Base-by-base conservation (phyloP, 2,888 invertebrate species). In the Amphipyra tragopoginis region DNA sequence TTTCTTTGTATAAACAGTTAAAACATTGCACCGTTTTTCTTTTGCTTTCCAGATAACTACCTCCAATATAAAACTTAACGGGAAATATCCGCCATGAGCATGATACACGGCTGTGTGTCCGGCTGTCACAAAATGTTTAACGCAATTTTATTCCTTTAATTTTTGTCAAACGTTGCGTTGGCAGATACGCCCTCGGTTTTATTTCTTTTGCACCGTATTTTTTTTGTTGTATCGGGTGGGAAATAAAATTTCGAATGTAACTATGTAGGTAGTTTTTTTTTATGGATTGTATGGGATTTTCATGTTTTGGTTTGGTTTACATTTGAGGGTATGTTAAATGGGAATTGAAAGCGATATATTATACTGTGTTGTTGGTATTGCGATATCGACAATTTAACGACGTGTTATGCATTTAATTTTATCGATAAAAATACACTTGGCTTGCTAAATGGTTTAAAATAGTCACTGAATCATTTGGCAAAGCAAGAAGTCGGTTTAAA, bases 81-180 rank as follows among this genome's bases (percentile, higher is more conserved):
- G 6, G n/a, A 58, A 36, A 53, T 13, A 48, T 65, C 26, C 43
- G 15, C 9, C 9, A 52, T 44, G 15, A 33, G 29, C 29, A 29
- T 50, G 40, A 58, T 65, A 57, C 15, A 52, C 21, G 44, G 40
- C 14, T 14, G 36, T 14, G 36, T 26, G 13, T 50, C 52, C 56
- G 44, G 13, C 44, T n/a, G 49, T 56, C 61, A 56, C 33, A 61
- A 55, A 49, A 49, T 52, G 26, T 61, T 68, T 52, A 53, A 45
- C 48, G 8, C 52, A 10, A 61, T 61, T 52, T 15, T 21, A 34
- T 56, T 48, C 49, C 49, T 56, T 57, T 53, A 56, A 56, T 56
- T 67, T 67, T 52, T 67, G 68, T 53, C 56, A 67, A 56, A 56
- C 36, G 15, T 0, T 14, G 33, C 50, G 54, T 56, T 67, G 14